Percentiles rank a stretch among this genome's conserved stretches.
These are phyloP conservation scores for Icerya purchasi DNA, from an alignment of 2,888 invertebrate species.

Conservation along the genomic window DNA sequence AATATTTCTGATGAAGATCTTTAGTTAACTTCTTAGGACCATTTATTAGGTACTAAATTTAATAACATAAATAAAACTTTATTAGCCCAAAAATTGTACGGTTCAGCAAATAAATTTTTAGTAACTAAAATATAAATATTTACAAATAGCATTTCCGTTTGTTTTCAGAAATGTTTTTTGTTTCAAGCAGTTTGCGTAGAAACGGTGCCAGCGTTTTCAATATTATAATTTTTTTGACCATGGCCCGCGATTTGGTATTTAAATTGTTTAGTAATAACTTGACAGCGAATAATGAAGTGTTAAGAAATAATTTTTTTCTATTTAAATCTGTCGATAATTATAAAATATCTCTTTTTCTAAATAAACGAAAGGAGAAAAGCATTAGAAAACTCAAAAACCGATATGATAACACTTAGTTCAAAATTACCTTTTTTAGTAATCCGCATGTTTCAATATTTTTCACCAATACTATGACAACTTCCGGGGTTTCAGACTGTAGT, in stretches of 20 bases:
- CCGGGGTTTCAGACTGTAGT: constrained; percentile 33
- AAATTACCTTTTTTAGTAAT: constrained; percentile 45
- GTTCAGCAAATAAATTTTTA: constrained; percentile 12
- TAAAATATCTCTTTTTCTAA: too few relatives aligned
- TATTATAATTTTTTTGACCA: too few relatives aligned
- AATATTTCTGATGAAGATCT: constrained; percentile 22
- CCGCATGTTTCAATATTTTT: constrained; percentile 61
- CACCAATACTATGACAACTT: constrained; percentile 62
- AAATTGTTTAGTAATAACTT: too few relatives aligned
- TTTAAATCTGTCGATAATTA: too few relatives aligned
- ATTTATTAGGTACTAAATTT: constrained; percentile 11
- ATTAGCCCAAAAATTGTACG: constrained; percentile 15
- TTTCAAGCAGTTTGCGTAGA: too few relatives aligned
- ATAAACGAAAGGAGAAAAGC: too few relatives aligned
- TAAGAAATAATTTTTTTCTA: too few relatives aligned
- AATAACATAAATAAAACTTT: constrained; percentile 1
- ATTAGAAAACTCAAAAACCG: too few relatives aligned
- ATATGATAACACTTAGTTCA: too few relatives aligned
- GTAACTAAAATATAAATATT: constrained; percentile 15
- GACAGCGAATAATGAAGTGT: too few relatives aligned
- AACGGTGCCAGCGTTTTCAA: too few relatives aligned
- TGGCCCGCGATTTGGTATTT: too few relatives aligned
- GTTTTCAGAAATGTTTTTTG: background rate
- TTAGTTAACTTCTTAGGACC: constrained; percentile 15
- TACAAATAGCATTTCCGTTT: constrained; percentile 11